These are phyloP conservation scores for Dicrostonyx torquatus DNA, from an alignment of 2,797 vertebrate species.

Conservation along the genomic window DNA sequence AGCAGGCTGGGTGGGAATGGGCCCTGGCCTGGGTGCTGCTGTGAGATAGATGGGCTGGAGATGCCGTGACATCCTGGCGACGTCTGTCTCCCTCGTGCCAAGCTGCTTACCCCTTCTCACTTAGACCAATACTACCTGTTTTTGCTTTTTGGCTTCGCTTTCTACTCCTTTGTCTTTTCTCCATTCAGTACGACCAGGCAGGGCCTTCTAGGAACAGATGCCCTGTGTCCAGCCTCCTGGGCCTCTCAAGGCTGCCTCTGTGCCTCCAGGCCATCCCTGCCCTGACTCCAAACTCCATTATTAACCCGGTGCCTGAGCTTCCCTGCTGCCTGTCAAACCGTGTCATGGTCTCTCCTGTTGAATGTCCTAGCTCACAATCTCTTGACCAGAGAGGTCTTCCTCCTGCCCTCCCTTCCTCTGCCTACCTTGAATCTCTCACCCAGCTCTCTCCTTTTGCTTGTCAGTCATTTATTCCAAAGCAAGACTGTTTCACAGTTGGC, in stretches of 20 bases:
- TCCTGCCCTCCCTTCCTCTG: not conserved
- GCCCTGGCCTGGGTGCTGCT: not conserved
- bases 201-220: not conserved
- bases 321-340: fast-evolving
- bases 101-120: not conserved
- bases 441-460: not conserved
- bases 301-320: not conserved
- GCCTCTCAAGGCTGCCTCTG: not conserved
- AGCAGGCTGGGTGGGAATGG: not conserved
- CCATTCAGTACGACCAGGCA: not conserved
- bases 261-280: not conserved
- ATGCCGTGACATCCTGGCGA: not conserved
- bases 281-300: not conserved
- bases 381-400: not conserved
- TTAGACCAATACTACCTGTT: not conserved
- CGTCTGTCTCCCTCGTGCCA: not conserved
- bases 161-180: not conserved
- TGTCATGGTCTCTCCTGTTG: not conserved
- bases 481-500: conserved; percentile 8
- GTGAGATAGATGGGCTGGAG: not conserved
- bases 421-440: not conserved
- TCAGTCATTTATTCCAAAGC: not conserved
- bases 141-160: not conserved
- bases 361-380: not conserved
- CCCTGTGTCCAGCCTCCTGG: not conserved